These are phyloP conservation scores for Tryphoninae sp. DNA, from an alignment of 2,888 invertebrate species.

Conservation along the genomic window DNA sequence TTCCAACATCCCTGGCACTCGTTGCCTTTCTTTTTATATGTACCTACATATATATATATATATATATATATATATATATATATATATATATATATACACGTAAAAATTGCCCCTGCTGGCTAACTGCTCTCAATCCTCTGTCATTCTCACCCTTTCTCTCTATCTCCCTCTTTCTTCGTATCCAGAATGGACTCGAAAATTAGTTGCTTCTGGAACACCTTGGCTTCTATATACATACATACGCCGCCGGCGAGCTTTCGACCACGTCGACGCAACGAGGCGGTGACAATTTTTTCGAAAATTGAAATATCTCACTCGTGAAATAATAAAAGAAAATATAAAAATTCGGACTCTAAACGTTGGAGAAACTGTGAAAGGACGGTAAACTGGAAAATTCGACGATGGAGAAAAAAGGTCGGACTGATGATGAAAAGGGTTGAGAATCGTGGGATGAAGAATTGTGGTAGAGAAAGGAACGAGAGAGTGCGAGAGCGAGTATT, in stretches of 20 bases:
- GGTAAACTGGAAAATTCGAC: constrained; percentile 52
- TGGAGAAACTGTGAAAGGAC: constrained; percentile 26
- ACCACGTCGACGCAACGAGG: constrained; percentile 1
- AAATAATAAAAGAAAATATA: constrained; percentile 4
- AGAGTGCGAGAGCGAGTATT: constrained; percentile 45
- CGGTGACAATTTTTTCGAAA: constrained; percentile 31
- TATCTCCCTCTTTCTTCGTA: constrained; percentile 51
- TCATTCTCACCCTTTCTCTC: constrained; percentile 63
- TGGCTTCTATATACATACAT: background rate
- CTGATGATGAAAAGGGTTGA: constrained; percentile 30
- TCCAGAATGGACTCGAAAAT: constrained; percentile 41
- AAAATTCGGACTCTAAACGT: constrained; percentile 32
- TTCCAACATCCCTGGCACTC: constrained; percentile 49
- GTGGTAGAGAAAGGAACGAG: constrained; percentile 44
- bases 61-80: no score
- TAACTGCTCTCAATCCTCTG: constrained; percentile 64
- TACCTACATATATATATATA: no score
- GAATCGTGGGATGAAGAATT: constrained; percentile 24
- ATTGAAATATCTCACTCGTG: constrained; percentile 48
- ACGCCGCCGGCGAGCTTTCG: constrained; percentile 18
- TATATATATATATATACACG: no score
- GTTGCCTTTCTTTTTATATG: background rate
- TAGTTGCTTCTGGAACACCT: constrained; percentile 45
- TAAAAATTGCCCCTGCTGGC: constrained; percentile 28
- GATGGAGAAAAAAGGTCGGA: constrained; percentile 7